Evolutionary conservation across 1,140 invertebrate genomes (phyloP), one percentile per base, ranked within the genome.

Genomic region (Bombus polaris): DNA sequence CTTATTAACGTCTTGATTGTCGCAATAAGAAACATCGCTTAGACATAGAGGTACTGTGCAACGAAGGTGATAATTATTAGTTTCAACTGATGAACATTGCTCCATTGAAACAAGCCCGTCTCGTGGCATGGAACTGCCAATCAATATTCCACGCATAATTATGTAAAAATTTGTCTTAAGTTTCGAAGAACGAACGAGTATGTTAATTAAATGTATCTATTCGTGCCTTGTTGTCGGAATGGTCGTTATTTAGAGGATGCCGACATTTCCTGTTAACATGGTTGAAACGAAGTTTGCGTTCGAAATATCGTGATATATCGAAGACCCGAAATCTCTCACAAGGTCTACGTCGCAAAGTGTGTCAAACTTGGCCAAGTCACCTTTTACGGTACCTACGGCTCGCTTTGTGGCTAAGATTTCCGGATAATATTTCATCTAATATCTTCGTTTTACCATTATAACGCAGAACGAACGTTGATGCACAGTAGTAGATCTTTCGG

Each of bases 361-460:
- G 74, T 57, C 53, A 70, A 77, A 59, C 80, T 75, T 80, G 35
- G 47, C 18, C 47, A 53, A 53, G 47, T 53, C 83, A 86, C 57
- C 57, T 73, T 82, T 81, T 86, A 89, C 81, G 88, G 88, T 89
- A 89, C 88, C 78, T 83, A 18, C 53, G 44, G 53, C 37, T 83
- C 47, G 47, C 66, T 73, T 80, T 39, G 77, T n/a, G 68, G n/a
- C 62, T 42, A 74, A 66, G 70, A 81, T 62, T 68, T 57, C 35
- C 83, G 77, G 83, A 73, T 80, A 81, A 71, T 59, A 85, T 85
- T 57, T 84, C 76, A 15, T 79, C 76, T 77, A 59, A 72, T 68
- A 35, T 71, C 76, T 79, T 47, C 35, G 53, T 47, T n/a, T 9
- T 15, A 39, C 1, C 39, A 32, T 78, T 47, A 32, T 25, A 39